Percentiles rank a stretch among this genome's conserved stretches.
Evolutionary conservation across 2,797 vertebrate genomes (phyloP).

Genomic region (Schizopygopsis pylzovi): DNA sequence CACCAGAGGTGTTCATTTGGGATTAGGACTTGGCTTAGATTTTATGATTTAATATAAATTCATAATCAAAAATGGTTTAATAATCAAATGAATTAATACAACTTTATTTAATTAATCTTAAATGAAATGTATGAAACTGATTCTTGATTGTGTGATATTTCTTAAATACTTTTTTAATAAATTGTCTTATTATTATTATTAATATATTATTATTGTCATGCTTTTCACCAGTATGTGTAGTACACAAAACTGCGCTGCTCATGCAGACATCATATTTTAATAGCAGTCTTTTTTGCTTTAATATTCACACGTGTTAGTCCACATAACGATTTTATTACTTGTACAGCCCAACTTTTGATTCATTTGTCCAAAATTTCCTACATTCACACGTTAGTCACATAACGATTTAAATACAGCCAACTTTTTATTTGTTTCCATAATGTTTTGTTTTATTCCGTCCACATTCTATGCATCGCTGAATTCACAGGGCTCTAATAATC

Average conservation of each 20-base stretch:
- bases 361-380: neutral
- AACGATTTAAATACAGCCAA: no score
- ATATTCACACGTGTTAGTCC: neutral
- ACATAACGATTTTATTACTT: neutral
- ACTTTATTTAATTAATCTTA: neutral
- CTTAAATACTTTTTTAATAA: neutral
- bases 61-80: neutral
- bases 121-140: neutral
- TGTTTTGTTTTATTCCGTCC: no score
- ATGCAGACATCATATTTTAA: neutral
- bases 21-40: no score
- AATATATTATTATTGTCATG: neutral
- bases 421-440: no score
- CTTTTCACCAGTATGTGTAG: neutral
- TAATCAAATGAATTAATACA: neutral
- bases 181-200: neutral
- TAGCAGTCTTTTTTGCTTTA: neutral
- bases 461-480: neutral
- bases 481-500: neutral
- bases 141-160: neutral
- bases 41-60: neutral
- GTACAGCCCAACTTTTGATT: no score
- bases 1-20: no score
- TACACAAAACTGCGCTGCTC: neutral
- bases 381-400: no score